Base-by-base conservation (phyloP, 2,113 vertebrate species). In the Acrocephalus kingi region DNA sequence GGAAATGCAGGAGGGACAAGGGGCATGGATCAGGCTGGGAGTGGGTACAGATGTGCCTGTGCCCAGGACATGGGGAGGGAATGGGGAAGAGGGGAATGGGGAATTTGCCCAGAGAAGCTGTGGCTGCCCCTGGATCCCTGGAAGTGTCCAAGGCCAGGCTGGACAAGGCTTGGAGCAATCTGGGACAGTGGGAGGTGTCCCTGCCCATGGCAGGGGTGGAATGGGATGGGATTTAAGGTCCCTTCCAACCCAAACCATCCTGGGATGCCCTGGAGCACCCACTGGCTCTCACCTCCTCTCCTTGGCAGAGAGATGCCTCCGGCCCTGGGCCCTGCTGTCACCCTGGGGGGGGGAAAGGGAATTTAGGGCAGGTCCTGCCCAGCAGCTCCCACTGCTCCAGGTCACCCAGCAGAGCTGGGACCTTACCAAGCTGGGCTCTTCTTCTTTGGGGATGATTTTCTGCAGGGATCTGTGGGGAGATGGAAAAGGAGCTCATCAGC, bases 261-360 rank as follows among this genome's bases (percentile, higher is more conserved):
- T 13, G 55, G 87, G n/a, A 37, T 37, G 15, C 63, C 79, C 64
- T 69, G 79, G 15, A 31, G 33, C 15, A 18, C 2, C 3, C 59
- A 6, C 5, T 51, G n/a, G 76, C 24, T 46, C 97, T 98, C 97
- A 99, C 99, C 99, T 98, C 95, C 98, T 98, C 97, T 99, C 98
- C 96, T 99, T 99, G 91, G 99, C 99, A 55, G 99, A 99, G 91
- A 99, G 97, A 89, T 99, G 99, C 95, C 99, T 99, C 58, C 97
- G 98, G 46, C 98, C 98, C 64, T 98, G 98, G 74, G 96, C 84
- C 75, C 98, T 98, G 61, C 75, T 84, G 16, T 98, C 98, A 54
- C 62, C 84, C 99, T 99, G 71, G 35, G 83, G 68, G 68, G 93
- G 75, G 21, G 61, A 94, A 82, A 88, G 1, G 46, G n/a, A 80